phyloP scores from a whole-genome alignment of 2,797 vertebrate genomes.

The Mionectes olivaceus region DNA sequence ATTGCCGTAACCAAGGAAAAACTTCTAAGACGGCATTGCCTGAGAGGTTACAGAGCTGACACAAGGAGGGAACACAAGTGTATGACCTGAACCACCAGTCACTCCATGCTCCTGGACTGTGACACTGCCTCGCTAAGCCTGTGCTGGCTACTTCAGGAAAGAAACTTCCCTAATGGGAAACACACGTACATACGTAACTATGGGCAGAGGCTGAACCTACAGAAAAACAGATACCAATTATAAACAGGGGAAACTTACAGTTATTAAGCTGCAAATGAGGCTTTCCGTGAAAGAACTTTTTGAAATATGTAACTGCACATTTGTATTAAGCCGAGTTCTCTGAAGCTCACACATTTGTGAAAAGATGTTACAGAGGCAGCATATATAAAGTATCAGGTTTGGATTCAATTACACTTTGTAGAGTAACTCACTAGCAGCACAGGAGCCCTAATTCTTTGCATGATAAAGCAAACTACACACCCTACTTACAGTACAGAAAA shows the following conservation, averaged over 20 bases:
- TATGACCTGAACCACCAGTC: background rate
- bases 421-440: background rate
- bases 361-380: background rate
- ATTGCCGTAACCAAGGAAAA: background rate
- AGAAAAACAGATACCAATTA: background rate
- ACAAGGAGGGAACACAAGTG: background rate
- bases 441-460: background rate
- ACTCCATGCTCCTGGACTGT: background rate
- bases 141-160: background rate
- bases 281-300: background rate
- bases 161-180: background rate
- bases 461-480: background rate
- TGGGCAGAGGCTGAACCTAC: background rate
- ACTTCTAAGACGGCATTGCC: background rate
- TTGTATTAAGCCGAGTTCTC: background rate
- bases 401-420: background rate
- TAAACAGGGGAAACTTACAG: background rate
- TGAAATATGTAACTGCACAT: background rate
- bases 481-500: background rate
- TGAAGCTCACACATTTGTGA: background rate
- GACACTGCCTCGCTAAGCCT: background rate
- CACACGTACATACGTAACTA: background rate
- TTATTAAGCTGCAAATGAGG: background rate
- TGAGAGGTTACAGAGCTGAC: background rate
- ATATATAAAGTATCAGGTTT: background rate